A percentile compares a stretch with the other conserved stretches of the same genome.
These are phyloP conservation scores for Acanthurus lineatus DNA, from an alignment of 2,797 vertebrate genomes.

Conservation along the genomic window DNA sequence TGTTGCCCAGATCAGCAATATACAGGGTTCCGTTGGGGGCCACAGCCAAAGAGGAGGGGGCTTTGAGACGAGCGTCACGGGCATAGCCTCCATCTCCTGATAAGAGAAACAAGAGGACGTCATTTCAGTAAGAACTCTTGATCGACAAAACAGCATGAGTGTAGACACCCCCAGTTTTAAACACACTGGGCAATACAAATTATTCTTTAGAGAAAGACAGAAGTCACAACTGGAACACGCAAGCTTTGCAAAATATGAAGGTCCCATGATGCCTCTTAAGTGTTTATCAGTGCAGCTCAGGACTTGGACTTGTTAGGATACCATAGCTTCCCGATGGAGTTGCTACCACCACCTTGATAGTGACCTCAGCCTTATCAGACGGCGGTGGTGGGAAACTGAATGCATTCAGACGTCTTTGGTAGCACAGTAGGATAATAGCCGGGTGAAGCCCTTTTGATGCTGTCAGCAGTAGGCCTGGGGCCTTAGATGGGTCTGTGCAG, in stretches of 20 bases:
- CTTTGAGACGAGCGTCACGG: conserved; percentile 94
- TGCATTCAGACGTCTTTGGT: conserved; percentile 68
- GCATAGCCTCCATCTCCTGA: conserved; percentile 95
- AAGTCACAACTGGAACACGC: conserved; percentile 23
- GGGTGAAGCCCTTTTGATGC: conserved; percentile 77
- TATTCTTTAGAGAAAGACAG: conserved; percentile 17
- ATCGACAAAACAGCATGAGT: conserved; percentile 23
- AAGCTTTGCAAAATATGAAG: conserved; percentile 42
- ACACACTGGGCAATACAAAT: conserved; percentile 40
- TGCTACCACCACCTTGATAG: conserved; percentile 74
- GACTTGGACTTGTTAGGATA: conserved; percentile 57
- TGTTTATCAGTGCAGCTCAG: conserved; percentile 77
- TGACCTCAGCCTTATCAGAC: conserved; percentile 76
- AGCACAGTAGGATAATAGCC: conserved; percentile 63
- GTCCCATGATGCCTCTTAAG: conserved; percentile 48
- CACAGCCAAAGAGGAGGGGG: conserved; percentile 93
- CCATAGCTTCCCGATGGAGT: conserved; percentile 48
- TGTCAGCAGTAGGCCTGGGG: conserved; percentile 71
- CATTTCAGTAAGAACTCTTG: conserved; percentile 42
- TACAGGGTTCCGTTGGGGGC: conserved; percentile 94
- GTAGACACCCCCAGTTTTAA: conserved; percentile 4
- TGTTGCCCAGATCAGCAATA: conserved; percentile 94
- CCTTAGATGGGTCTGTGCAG: conserved; percentile 69
- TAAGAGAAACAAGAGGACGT: conserved; percentile 37
- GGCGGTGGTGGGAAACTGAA: conserved; percentile 60